Base-by-base conservation (phyloP, 2,888 invertebrate genomes). In the Ichneumon xanthorius region DNA sequence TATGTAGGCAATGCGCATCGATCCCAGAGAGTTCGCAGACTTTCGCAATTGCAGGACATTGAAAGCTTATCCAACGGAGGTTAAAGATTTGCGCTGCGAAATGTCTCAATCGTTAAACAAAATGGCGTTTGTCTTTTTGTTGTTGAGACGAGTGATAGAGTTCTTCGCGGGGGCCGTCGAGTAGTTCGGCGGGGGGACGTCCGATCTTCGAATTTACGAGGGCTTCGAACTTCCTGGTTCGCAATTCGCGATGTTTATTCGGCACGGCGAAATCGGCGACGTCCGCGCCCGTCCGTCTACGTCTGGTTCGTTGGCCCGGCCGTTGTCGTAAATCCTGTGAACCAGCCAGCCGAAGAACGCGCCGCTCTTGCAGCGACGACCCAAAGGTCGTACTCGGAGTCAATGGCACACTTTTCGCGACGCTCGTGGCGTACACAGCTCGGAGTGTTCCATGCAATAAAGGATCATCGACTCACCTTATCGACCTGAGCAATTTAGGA, bases 251-350 rank as follows among this genome's bases (percentile, higher is more conserved):
- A 85, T 80, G 67, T 83, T 85, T 85, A 83, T 80, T 76, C 71
- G 83, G 72, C 83, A 77, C 83, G 85, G 78, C 85, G 85, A 65
- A 76, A 9, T 19, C 55, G 55, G 76, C 81, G 76, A 80, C 80
- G 80, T 67, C 33, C 79, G 71, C 50, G 61, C 53, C 30, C 65
- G 82, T 40, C 79, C 72, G 82, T 78, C 82, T 82, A 80, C 72
- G 80, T 82, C 83, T 85, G 86, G 87, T 87, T 87, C 87, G 79
- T 86, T 86, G 87, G 82, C 83, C 85, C 72, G 86, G 68, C 80
- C 85, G 85, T 87, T 86, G 85, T 87, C 86, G 83, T 76, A 70
- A 76, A 73, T 55, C 50, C 58, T 76, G 61, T 45, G 67, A 67
- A 80, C 53, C 76, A 26, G 40, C 33, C 63, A 58, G 26, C n/a